These are phyloP conservation scores for Muscicapa striata DNA, from an alignment of 2,797 vertebrate genomes.

Conservation along the genomic window DNA sequence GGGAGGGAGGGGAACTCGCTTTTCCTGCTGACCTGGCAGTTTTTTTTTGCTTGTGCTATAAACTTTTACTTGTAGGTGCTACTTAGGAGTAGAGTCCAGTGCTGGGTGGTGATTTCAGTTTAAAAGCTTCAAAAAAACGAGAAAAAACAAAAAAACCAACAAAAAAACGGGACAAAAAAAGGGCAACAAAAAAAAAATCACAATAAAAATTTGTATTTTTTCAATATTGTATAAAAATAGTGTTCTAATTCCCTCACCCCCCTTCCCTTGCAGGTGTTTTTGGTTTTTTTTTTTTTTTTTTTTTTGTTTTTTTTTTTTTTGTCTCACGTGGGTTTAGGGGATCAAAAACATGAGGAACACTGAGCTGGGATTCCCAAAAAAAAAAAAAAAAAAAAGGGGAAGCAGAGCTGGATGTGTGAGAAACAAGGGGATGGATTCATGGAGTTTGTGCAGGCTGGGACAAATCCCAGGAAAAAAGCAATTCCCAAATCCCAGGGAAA, in stretches of 20 bases:
- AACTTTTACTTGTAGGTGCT: constrained; percentile 80
- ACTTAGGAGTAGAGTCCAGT: constrained; percentile 82
- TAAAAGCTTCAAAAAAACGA: constrained; percentile 14
- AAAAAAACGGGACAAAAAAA: too few species aligned
- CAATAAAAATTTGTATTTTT: constrained; percentile 84
- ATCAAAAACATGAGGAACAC: not conserved
- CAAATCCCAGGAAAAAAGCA: not conserved
- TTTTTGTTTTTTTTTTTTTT: too few species aligned
- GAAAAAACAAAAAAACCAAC: not conserved
- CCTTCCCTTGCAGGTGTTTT: constrained; percentile 20
- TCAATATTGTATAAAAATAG: constrained; percentile 79
- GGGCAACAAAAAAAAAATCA: constrained; percentile 48
- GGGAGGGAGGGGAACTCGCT: constrained; percentile 65
- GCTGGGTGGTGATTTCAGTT: constrained; percentile 82
- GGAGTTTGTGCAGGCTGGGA: not conserved
- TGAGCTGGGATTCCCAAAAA: not conserved
- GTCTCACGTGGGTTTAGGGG: not conserved
- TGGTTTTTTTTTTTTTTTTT: too few species aligned
- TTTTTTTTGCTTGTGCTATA: constrained; percentile 78
- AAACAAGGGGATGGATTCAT: not conserved
- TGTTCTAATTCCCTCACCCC: constrained; percentile 67
- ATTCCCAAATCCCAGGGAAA: too few species aligned
- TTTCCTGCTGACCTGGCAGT: constrained; percentile 74
- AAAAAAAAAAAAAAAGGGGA: too few species aligned
- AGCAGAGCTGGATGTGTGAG: too few species aligned